phyloP scores from a whole-genome alignment of 1,140 invertebrate species.

The Anagrus nilaparvatae region DNA sequence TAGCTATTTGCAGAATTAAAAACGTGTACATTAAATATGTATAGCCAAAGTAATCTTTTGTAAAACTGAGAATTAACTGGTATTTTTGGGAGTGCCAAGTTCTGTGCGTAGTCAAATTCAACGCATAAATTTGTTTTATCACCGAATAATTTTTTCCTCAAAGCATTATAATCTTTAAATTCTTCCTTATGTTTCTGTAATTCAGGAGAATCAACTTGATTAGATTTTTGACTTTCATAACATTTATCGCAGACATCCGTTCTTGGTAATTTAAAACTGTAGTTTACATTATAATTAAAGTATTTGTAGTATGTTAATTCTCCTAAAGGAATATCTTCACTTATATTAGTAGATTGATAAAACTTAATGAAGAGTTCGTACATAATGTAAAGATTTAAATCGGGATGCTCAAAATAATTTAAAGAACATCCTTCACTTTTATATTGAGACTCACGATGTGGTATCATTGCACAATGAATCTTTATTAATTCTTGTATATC shows the following conservation, averaged over 20 bases:
- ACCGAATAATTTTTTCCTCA: not conserved
- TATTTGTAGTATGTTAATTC: constrained; percentile 5
- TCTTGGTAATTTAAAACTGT: constrained; percentile 1
- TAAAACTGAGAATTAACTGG: constrained; percentile 1
- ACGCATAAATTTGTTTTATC: no score
- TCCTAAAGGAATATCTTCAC: not conserved
- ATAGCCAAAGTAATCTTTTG: not conserved
- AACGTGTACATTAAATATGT: constrained; percentile 3
- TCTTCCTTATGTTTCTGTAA: not conserved
- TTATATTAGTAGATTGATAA: not conserved
- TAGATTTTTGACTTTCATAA: not conserved
- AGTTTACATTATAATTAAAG: constrained; percentile 3
- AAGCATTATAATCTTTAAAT: not conserved
- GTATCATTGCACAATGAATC: not conserved
- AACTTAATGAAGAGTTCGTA: not conserved
- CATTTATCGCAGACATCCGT: constrained; percentile 2
- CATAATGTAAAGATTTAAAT: not conserved
- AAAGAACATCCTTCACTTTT: not conserved
- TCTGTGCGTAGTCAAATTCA: constrained; percentile 3
- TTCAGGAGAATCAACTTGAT: not conserved
- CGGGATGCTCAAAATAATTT: constrained; percentile 1
- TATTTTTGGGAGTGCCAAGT: not conserved
- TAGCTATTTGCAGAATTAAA: not conserved
- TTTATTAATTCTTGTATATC: no score
- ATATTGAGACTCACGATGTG: constrained; percentile 2